A percentile compares a stretch with the other conserved stretches of the same genome.
These are phyloP conservation scores for Rynchops niger DNA, from an alignment of 2,113 vertebrate species.

Conservation along the genomic window DNA sequence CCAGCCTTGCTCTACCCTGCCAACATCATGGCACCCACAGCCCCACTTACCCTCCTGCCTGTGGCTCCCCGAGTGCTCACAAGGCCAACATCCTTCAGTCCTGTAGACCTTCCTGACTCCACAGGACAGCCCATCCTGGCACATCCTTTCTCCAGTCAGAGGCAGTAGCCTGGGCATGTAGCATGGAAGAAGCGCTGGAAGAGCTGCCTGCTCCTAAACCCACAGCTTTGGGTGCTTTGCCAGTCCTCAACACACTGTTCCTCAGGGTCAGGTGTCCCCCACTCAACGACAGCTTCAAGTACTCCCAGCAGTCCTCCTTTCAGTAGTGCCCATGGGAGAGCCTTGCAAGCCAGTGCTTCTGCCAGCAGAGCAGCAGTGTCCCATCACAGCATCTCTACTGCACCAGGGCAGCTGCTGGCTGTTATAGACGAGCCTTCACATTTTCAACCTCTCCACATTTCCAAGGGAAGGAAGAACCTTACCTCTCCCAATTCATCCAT, in stretches of 20 bases:
- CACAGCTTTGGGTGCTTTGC: not conserved
- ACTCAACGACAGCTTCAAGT: not conserved
- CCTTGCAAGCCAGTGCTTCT: not conserved
- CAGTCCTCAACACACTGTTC: accelerated
- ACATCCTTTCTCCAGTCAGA: not conserved
- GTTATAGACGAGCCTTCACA: not conserved
- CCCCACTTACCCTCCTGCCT: not conserved
- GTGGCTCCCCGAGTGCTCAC: not conserved
- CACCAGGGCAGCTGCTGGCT: not conserved
- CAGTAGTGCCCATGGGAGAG: not conserved
- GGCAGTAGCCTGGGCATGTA: accelerated
- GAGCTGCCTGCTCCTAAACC: not conserved
- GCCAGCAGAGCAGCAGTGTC: not conserved
- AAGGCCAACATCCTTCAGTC: not conserved
- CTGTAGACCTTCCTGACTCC: not conserved
- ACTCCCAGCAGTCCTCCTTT: not conserved
- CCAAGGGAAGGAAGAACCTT: not conserved
- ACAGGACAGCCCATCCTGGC: not conserved
- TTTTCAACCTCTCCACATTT: not conserved
- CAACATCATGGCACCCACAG: not conserved
- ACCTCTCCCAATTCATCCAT: not conserved
- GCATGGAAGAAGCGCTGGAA: not conserved
- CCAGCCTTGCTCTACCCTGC: not conserved
- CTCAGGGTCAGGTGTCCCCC: not conserved
- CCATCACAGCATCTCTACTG: not conserved